Base-by-base conservation (phyloP, 2,797 vertebrate genomes). In the Rhadinocentrus ornatus region DNA sequence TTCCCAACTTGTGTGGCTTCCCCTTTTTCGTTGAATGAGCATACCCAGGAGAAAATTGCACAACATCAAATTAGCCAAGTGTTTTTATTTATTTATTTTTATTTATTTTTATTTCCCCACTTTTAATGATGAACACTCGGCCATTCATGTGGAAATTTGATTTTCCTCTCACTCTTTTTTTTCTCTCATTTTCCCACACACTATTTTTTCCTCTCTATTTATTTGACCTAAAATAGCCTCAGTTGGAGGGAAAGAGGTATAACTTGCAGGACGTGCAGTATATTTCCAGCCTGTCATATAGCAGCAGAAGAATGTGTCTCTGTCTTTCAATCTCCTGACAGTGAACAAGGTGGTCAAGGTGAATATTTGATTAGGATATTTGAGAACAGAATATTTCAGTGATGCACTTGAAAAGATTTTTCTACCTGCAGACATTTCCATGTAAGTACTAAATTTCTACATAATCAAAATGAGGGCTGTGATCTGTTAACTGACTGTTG, bases 371-470 rank as follows among this genome's bases (percentile, higher is more conserved):
- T n/a, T 16, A 64, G 13, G 72, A 57, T 3, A 67, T 75, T 68
- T 85, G 84, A 87, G 89, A 88, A 86, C 77, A 86, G 76, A 84
- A 77, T 55, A 76, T 78, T 74, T 82, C 66, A 75, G 81, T 62
- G 39, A 48, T 11, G 35, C 27, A 66, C 69, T 73, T 89, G 69
- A 85, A 89, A 88, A 61, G 15, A 41, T 15, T 75, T 80, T 41
- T 4, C 66, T 90, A 91, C 87, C 88, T 92, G 86, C 85, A 82
- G 84, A 82, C 75, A 79, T 89, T 92, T 91, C 87, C 87, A 86
- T 70, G 61, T 62, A 52, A 29, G 63, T 35, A 53, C 53, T 59
- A 46, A 74, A 58, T 84, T 82, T 79, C 75, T 77, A 62, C 67
- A 78, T 73, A 70, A 83, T 81, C 77, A 78, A 41, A 48, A 66